Conservation (phyloP, 2,888 invertebrate species). For the Corbicula japonica region DNA sequence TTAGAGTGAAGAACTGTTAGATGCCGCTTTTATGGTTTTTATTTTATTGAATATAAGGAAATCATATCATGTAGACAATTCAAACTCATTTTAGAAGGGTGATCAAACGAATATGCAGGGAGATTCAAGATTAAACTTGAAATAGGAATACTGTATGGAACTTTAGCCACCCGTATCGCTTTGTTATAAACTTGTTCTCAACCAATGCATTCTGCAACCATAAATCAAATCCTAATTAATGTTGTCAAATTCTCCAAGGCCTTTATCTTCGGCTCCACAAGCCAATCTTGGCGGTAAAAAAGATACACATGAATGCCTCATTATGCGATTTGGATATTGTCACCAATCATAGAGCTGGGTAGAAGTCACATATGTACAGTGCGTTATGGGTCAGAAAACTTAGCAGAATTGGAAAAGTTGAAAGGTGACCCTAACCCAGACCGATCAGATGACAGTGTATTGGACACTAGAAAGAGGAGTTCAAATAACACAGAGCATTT, state of each 20-base stretch:
- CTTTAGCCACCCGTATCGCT: neutral
- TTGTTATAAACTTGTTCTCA: constrained; percentile 7
- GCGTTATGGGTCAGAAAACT: constrained; percentile 28
- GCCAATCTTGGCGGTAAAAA: neutral
- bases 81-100: neutral
- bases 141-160: constrained; percentile 11
- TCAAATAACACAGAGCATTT: too few relatives aligned
- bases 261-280: constrained; percentile 21
- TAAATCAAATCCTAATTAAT: constrained; percentile 51
- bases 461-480: neutral
- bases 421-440: constrained; percentile 26
- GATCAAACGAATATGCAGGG: neutral
- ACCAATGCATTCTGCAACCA: constrained; percentile 3
- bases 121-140: constrained; percentile 1
- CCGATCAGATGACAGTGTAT: constrained; percentile 9
- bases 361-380: constrained; percentile 12
- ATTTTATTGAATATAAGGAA: too few relatives aligned
- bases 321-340: constrained; percentile 15
- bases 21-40: too few relatives aligned
- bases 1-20: too few relatives aligned
- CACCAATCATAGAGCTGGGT: constrained; percentile 16
- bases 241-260: constrained; percentile 26
- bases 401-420: constrained; percentile 10
- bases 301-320: constrained; percentile 25
- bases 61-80: neutral